Base-by-base conservation (phyloP, 2,113 vertebrate species). In the Sylvilagus bachmani region DNA sequence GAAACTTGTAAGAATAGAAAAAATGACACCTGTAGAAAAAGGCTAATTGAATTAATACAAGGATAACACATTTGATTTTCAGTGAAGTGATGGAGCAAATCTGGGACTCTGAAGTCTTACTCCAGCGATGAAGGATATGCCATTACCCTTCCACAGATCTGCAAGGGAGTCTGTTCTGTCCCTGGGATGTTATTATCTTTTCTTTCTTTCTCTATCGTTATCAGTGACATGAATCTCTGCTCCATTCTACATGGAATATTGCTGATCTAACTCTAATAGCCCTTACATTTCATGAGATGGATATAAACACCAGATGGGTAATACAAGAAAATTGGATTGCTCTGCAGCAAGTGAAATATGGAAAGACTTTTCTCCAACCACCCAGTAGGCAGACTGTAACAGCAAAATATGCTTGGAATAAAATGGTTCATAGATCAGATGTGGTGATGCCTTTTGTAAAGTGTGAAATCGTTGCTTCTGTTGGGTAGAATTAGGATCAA, bases 281-380 rank as follows among this genome's bases (percentile, higher is more conserved):
- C 77, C 81, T 79, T 89, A 55, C 19, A 53, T 90, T 95, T 95
- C 93, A 91, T 96, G 81, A 87, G 80, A 89, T 62, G 55, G 73
- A 70, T 89, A 90, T 75, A 95, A 96, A 95, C 73, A 92, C 78
- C 73, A 95, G 92, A 90, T 90, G 90, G 78, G 25, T 86, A 90
- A 92, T 87, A 86, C 24, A 91, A 81, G 90, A 90, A 96, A 95
- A 95, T 74, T 74, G 55, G 69, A 86, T 90, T 92, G 73, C 67
- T 95, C 69, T 79, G 77, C 36, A 53, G 77, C 16, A 77, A 92
- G 49, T 58, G 90, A 95, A 87, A 66, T 33, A 92, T 33, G 64
- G 51, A 87, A 93, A 94, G 74, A 69, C 58, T 77, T 78, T 95
- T 95, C 53, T 49, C n/a, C 14, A 79, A 84, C 55, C 7, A 91